These are phyloP conservation scores for Anguilla anguilla DNA, from an alignment of 2,797 vertebrate species.

Conservation along the genomic window DNA sequence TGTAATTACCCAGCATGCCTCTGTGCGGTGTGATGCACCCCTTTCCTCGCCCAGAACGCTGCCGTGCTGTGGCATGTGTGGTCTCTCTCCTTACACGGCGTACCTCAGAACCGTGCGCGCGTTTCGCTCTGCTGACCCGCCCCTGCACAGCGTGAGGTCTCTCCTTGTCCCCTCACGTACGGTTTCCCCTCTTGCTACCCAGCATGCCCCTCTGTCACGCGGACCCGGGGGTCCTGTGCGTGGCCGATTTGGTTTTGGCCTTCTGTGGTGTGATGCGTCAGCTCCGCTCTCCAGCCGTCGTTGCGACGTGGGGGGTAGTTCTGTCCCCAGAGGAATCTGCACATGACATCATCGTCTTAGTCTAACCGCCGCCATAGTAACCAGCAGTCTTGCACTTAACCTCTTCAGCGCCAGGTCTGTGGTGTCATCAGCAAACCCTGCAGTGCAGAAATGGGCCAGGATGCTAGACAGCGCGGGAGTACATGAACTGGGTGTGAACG, in stretches of 20 bases:
- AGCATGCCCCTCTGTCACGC: background rate
- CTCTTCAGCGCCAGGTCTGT: background rate
- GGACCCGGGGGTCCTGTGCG: background rate
- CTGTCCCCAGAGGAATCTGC: constrained; percentile 29
- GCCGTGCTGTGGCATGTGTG: background rate
- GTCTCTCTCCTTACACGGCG: constrained; percentile 25
- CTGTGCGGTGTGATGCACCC: background rate
- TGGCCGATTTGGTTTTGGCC: background rate
- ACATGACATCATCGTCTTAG: constrained; percentile 48
- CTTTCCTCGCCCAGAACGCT: background rate
- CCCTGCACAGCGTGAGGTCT: background rate
- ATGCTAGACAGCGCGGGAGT: background rate
- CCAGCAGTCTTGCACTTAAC: constrained; percentile 25
- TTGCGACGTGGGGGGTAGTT: background rate
- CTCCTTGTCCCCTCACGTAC: constrained; percentile 8
- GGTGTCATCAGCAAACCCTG: background rate
- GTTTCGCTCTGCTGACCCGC: background rate
- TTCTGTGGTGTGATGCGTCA: background rate
- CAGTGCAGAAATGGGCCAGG: background rate
- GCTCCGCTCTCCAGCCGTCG: background rate
- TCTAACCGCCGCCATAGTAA: background rate
- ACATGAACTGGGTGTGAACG: background rate
- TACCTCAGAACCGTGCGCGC: background rate
- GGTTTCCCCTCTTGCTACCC: background rate
- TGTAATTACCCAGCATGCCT: constrained; percentile 31